Conservation (phyloP, 1,140 invertebrate genomes). For the Heliconius congener region DNA sequence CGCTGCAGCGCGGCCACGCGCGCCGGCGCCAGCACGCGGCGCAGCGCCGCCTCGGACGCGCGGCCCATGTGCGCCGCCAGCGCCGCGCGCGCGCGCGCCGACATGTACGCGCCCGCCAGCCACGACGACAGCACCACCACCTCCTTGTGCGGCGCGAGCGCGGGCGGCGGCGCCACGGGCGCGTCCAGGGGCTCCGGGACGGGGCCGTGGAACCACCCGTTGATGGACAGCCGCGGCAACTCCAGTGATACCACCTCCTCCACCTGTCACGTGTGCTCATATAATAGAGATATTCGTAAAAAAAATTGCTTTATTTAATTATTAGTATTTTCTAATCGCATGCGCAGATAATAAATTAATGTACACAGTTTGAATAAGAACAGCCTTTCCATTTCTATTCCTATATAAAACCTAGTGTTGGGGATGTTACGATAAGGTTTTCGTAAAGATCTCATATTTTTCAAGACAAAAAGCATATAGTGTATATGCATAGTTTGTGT, state of each 20-base stretch:
- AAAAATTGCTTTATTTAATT: too few relatives aligned
- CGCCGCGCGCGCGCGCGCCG: slow-evolving; percentile 57
- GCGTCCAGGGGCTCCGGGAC: slow-evolving; percentile 42
- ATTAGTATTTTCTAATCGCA: too few relatives aligned
- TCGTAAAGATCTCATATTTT: too few relatives aligned
- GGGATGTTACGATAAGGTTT: too few relatives aligned
- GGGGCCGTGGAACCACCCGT: slow-evolving; percentile 89
- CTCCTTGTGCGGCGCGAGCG: slow-evolving; percentile 34
- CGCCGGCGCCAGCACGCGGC: slow-evolving; percentile 46
- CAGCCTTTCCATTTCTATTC: too few relatives aligned
- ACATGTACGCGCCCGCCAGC: slow-evolving; percentile 64
- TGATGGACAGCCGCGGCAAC: slow-evolving; percentile 85
- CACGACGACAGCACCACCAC: slow-evolving; percentile 54
- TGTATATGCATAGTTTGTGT: too few relatives aligned
- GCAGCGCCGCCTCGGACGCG: slow-evolving; percentile 55
- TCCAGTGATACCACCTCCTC: slow-evolving; percentile 84
- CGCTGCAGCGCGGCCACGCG: too few relatives aligned
- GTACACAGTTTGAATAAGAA: too few relatives aligned
- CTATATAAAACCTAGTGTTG: too few relatives aligned
- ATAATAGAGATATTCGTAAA: too few relatives aligned
- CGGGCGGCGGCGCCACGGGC: slow-evolving; percentile 31
- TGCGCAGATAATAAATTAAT: too few relatives aligned
- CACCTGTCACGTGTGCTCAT: slow-evolving; percentile 73
- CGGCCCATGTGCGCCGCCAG: slow-evolving; percentile 72
- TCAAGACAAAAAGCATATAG: too few relatives aligned